These are phyloP conservation scores for Circaetus gallicus DNA, from an alignment of 2,113 vertebrate genomes.

Conservation along the genomic window DNA sequence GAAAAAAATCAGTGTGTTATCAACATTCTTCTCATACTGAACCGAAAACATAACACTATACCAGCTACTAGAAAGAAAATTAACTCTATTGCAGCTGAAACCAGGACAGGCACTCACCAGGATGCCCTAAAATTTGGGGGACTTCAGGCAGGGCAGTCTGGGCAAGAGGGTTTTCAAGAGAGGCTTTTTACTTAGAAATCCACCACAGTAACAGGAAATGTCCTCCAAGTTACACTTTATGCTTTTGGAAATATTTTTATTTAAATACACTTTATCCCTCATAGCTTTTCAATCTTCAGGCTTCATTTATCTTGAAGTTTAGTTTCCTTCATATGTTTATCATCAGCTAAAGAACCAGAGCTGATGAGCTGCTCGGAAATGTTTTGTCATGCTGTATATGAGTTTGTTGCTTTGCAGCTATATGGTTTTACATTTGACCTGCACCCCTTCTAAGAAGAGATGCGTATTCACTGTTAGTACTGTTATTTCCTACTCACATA, in stretches of 20 bases:
- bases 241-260: slow-evolving; percentile 22
- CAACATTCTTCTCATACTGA: too few relatives aligned
- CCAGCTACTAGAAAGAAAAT: too few relatives aligned
- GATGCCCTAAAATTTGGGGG: background rate
- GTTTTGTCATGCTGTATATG: slow-evolving; percentile 15
- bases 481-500: background rate
- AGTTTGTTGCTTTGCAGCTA: background rate
- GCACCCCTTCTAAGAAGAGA: background rate
- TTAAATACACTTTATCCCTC: slow-evolving; percentile 1
- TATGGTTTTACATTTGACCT: slow-evolving; percentile 33
- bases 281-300: slow-evolving; percentile 37
- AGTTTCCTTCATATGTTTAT: slow-evolving; percentile 47
- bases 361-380: slow-evolving; percentile 26
- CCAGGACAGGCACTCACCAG: background rate
- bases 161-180: background rate
- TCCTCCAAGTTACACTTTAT: background rate
- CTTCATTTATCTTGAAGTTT: slow-evolving; percentile 32
- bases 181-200: slow-evolving; percentile 8
- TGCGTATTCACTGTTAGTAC: background rate
- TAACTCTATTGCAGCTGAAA: too few relatives aligned
- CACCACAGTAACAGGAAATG: background rate
- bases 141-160: background rate
- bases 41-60: too few relatives aligned
- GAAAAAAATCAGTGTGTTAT: too few relatives aligned
- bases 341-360: slow-evolving; percentile 35